Evolutionary conservation across 2,888 invertebrate genomes (phyloP).

Genomic region (Teleiodes luculella): DNA sequence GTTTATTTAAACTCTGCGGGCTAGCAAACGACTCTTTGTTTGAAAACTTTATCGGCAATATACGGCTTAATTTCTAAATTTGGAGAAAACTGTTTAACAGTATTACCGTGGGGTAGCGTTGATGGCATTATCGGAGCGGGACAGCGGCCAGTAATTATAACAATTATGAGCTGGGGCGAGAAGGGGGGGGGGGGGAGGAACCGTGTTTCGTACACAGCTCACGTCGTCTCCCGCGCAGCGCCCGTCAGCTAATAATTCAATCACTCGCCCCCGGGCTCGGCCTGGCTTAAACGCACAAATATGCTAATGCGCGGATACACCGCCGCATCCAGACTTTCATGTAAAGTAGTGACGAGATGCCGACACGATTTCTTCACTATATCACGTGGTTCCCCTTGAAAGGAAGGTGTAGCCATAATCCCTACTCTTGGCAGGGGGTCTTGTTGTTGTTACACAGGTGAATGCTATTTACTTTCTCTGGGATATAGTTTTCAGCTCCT

Average conservation of each 20-base stretch:
- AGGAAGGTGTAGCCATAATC: too few species aligned
- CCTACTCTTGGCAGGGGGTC: too few species aligned
- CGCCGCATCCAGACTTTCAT: slow-evolving; percentile 52
- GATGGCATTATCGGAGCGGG: slow-evolving; percentile 46
- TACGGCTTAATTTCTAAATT: slow-evolving; percentile 2
- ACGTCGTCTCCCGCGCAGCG: slow-evolving; percentile 52
- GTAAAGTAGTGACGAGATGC: slow-evolving; percentile 48
- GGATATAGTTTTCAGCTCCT: too few species aligned
- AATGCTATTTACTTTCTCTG: too few species aligned
- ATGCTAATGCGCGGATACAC: slow-evolving; percentile 54
- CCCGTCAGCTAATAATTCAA: slow-evolving; percentile 66
- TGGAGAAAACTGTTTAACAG: slow-evolving; percentile 12
- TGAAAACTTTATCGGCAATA: slow-evolving; percentile 10
- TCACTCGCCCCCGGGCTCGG: slow-evolving; percentile 49
- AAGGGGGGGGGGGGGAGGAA: slow-evolving; percentile 26
- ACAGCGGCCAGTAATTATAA: slow-evolving; percentile 50
- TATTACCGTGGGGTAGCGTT: slow-evolving; percentile 18
- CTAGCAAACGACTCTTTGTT: slow-evolving; percentile 7
- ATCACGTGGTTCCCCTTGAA: too few species aligned
- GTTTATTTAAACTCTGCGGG: not conserved
- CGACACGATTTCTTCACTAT: too few species aligned
- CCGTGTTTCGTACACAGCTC: slow-evolving; percentile 46
- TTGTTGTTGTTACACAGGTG: too few species aligned
- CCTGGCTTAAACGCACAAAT: slow-evolving; percentile 58
- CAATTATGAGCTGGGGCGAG: slow-evolving; percentile 56